Evolutionary conservation across 1,140 invertebrate genomes (phyloP).

Genomic region (Drosophila sp.): DNA sequence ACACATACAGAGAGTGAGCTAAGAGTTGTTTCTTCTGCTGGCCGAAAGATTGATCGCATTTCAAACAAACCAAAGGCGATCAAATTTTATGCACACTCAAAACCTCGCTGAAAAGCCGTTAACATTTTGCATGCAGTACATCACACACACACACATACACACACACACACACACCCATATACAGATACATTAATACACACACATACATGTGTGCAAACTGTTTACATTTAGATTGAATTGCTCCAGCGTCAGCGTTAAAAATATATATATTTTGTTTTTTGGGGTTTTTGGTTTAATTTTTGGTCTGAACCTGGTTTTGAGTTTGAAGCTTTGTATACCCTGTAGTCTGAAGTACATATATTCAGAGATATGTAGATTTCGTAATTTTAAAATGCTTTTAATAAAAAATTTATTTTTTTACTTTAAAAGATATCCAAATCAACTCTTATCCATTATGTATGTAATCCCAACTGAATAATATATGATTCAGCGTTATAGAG

Average conservation of each 20-base stretch:
- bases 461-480: background rate
- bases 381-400: too few species aligned
- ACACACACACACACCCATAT: conserved; percentile 3
- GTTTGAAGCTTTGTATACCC: background rate
- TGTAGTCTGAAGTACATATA: conserved; percentile 7
- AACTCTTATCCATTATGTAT: background rate
- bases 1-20: conserved; percentile 1
- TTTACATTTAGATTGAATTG: conserved; percentile 46
- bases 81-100: conserved; percentile 40
- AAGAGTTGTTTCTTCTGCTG: conserved; percentile 37
- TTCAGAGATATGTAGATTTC: too few species aligned
- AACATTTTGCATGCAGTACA: conserved; percentile 44
- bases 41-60: conserved; percentile 55
- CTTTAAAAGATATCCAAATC: too few species aligned
- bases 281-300: conserved; percentile 22
- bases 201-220: conserved; percentile 20
- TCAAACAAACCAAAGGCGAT: conserved; percentile 47
- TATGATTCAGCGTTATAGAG: too few species aligned
- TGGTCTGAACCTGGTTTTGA: background rate
- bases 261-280: conserved; percentile 6
- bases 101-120: conserved; percentile 43
- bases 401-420: too few species aligned
- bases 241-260: conserved; percentile 42
- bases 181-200: too few species aligned
- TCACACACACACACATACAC: conserved; percentile 12